Base-by-base conservation (phyloP, 2,797 vertebrate species). In the Euthynnus affinis region DNA sequence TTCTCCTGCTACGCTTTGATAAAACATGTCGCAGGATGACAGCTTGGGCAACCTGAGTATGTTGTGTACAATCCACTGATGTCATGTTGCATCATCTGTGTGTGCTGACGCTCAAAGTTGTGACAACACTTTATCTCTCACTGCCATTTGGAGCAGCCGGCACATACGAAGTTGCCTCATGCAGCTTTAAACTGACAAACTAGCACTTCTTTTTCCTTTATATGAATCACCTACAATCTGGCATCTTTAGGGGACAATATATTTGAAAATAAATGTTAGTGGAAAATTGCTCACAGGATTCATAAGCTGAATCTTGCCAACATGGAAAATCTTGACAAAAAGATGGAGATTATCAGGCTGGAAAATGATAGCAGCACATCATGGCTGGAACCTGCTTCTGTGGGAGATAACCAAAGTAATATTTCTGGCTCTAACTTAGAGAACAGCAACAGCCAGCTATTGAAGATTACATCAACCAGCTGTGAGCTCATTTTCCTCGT, bases 401-500 rank as follows among this genome's bases (percentile, higher is more conserved):
- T 74, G 76, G 77, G 83, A 74, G 76, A 73, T 86, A 86, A 81
- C 71, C 73, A 85, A 84, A 86, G 74, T 81, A 81, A 88, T 89
- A 67, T 87, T 64, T 61, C 23, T 74, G 61, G 67, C 27, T 75
- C 42, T 62, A 68, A 64, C 75, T 82, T 82, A 57, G 27, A 56
- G 51, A 89, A 81, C 51, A 82, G 71, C 14, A 9, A 75, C 71
- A 74, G 55, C 7, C 73, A 66, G 68, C 46, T 64, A 63, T 25
- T 34, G 75, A 63, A 48, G 65, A 84, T 87, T 81, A 68, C 71
- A 70, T 77, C 79, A 74, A 68, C 44, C 64, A 67, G 70, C 78
- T 44, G 46, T 61, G 40, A 76, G 58, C 74, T 23, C 8, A 53
- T 71, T 77, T 78, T 61, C 68, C 74, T 44, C 56, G 49, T 74